A percentile compares a stretch with the other conserved stretches of the same genome.
Evolutionary conservation across 2,888 invertebrate genomes (phyloP).

Genomic region (Polymixis lichenea): DNA sequence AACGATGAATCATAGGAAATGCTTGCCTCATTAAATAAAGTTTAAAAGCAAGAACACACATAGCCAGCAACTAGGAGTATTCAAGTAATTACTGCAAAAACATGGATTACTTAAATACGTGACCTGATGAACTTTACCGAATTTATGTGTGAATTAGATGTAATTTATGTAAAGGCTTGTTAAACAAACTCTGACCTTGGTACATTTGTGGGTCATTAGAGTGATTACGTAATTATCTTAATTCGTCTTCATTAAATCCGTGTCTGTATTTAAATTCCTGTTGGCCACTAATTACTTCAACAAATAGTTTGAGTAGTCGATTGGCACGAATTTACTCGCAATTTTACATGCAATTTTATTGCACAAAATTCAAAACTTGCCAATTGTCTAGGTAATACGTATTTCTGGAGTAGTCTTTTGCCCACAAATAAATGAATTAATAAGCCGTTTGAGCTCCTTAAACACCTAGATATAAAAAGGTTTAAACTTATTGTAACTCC

Average conservation of each 20-base stretch:
- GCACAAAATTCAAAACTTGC: too few relatives aligned
- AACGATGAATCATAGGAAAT: slow-evolving; percentile 20
- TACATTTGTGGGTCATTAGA: slow-evolving; percentile 36
- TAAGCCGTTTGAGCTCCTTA: neutral
- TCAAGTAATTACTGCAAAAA: slow-evolving; percentile 55
- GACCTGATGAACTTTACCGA: slow-evolving; percentile 58
- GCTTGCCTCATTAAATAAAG: slow-evolving; percentile 9
- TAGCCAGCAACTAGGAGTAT: neutral
- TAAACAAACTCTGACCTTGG: slow-evolving; percentile 30
- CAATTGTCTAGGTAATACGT: too few relatives aligned
- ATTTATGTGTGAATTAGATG: slow-evolving; percentile 45
- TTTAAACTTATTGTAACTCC: neutral
- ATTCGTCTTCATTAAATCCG: slow-evolving; percentile 28
- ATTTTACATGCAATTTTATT: too few relatives aligned
- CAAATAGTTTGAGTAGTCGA: neutral
- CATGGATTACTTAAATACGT: slow-evolving; percentile 41
- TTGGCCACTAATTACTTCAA: slow-evolving; percentile 11
- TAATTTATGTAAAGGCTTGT: slow-evolving; percentile 44
- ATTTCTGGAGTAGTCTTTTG: too few relatives aligned
- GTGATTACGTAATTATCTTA: slow-evolving; percentile 28
- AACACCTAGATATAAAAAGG: neutral
- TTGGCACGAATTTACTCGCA: too few relatives aligned
- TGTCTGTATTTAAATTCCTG: slow-evolving; percentile 16
- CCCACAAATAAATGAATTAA: too few relatives aligned
- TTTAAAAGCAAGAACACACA: slow-evolving; percentile 18